These are phyloP conservation scores for Phyllopteryx taeniolatus DNA, from an alignment of 2,113 vertebrate species.

Conservation along the genomic window DNA sequence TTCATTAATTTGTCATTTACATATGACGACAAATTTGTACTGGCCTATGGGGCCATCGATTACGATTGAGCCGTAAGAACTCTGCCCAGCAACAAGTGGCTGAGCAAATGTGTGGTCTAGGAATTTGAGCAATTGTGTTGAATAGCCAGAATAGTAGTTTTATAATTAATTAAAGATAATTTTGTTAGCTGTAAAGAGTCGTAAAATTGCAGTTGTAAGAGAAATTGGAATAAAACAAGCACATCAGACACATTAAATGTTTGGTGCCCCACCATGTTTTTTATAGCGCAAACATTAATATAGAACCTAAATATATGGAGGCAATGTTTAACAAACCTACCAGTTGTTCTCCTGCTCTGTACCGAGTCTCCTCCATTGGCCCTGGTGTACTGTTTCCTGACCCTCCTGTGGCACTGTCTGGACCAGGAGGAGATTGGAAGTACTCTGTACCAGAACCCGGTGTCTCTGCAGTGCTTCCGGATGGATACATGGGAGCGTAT, in stretches of 20 bases:
- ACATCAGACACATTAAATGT: not conserved
- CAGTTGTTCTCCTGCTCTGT: conserved; percentile 73
- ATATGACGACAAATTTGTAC: too few species aligned
- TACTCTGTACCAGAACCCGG: conserved; percentile 79
- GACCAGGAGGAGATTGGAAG: conserved; percentile 72
- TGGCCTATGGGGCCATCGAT: too few species aligned
- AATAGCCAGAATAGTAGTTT: too few species aligned
- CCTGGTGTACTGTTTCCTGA: conserved; percentile 52
- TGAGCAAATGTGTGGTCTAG: too few species aligned
- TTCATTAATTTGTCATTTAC: too few species aligned
- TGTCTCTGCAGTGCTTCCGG: conserved; percentile 79
- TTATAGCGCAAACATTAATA: not conserved
- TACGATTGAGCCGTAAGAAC: too few species aligned
- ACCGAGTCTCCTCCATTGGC: conserved; percentile 54
- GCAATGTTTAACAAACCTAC: conserved; percentile 40
- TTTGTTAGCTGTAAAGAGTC: too few species aligned
- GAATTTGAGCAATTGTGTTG: too few species aligned
- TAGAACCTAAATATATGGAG: not conserved
- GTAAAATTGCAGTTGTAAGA: too few species aligned
- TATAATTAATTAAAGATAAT: too few species aligned
- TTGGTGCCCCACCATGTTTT: not conserved
- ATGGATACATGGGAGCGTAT: conserved; percentile 85
- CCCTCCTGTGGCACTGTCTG: conserved; percentile 69
- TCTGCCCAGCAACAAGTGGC: too few species aligned
- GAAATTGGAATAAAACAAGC: too few species aligned